Percentiles rank a stretch among this genome's conserved stretches.
These are phyloP conservation scores for Ellobius talpinus DNA, from an alignment of 2,113 vertebrate species.

Conservation along the genomic window DNA sequence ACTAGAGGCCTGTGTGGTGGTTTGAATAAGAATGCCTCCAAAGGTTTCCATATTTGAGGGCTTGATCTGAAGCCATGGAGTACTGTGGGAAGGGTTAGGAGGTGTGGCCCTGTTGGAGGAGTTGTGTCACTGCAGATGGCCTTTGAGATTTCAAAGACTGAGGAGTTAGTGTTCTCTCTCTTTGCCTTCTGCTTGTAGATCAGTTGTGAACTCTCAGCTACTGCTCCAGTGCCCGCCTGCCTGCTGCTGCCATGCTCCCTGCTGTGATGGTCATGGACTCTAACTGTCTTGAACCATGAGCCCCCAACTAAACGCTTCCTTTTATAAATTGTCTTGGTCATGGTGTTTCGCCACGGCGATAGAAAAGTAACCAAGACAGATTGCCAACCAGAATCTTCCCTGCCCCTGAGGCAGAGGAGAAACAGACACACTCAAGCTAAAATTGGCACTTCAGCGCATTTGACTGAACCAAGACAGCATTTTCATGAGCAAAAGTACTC, in stretches of 20 bases:
- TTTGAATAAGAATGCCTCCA: neutral
- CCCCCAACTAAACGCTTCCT: neutral
- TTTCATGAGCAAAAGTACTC: slow-evolving; percentile 45
- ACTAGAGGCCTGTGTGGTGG: neutral
- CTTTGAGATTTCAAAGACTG: neutral
- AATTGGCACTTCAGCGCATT: slow-evolving; percentile 23
- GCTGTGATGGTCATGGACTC: neutral
- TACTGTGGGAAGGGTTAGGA: neutral
- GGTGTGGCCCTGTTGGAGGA: neutral
- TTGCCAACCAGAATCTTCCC: neutral
- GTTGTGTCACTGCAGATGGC: neutral
- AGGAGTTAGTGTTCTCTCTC: no score
- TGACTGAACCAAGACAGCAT: slow-evolving; percentile 38
- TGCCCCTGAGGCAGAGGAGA: neutral
- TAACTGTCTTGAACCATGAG: neutral
- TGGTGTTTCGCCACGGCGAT: neutral
- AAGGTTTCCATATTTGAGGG: neutral
- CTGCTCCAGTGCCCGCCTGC: neutral
- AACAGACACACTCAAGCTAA: neutral
- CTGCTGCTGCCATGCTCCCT: neutral
- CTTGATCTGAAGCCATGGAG: neutral
- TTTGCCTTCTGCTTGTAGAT: neutral
- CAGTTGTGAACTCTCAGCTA: neutral
- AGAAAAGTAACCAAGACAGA: neutral
- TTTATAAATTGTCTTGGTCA: neutral